Evolutionary conservation across 2,888 invertebrate species (phyloP), one percentile per base, ranked within the genome.

Genomic region (Anoncus sp.): DNA sequence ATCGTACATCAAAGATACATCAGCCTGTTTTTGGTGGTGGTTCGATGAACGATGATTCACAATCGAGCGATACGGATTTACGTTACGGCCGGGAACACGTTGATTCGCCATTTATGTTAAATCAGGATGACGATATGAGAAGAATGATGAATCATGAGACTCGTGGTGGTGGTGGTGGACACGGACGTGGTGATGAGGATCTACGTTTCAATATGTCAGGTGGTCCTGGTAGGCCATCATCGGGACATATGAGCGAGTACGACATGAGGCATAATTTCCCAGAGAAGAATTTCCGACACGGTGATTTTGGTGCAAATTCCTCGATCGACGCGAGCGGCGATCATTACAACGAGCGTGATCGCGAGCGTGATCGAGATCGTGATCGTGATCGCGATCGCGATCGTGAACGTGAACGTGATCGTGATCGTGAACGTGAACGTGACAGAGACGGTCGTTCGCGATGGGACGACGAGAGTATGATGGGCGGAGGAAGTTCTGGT

Each of bases 21-120:
- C 90, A 90, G 72, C 88, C 90, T 0, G 90, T 89, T 5, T 90
- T 90, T 18, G 88, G 89, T 18, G 88, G 89, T 9, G 86, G 87
- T 18, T 74, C 82, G 9, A 83, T 88, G 65, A 85, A 83, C 2
- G 89, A 89, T 22, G 90, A 90, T 31, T 86, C 87, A 3, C 86
- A 86, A 18, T 85, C 87, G 16, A 87, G 87, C 38, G 90, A 91
- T 6, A 82, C 85, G 22, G 90, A 90, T 53, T 70, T 88, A 35
- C 84, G 89, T 20, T 88, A 85, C 49, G 83, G 82, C 9, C 65
- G 80, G 24, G 80, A 74, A 31, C 77, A 79, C 5, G 70, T 82
- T 1, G 85, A 86, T 27, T 82, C 85, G n/a, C 84, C 80, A 6
- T 84, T 81, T 27, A 62, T 70, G 49, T 70, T 72, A 35, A 81